Percentiles rank a stretch among this genome's conserved stretches.
Evolutionary conservation across 2,113 vertebrate species (phyloP).

Genomic region (Leptodactylus fuscus): DNA sequence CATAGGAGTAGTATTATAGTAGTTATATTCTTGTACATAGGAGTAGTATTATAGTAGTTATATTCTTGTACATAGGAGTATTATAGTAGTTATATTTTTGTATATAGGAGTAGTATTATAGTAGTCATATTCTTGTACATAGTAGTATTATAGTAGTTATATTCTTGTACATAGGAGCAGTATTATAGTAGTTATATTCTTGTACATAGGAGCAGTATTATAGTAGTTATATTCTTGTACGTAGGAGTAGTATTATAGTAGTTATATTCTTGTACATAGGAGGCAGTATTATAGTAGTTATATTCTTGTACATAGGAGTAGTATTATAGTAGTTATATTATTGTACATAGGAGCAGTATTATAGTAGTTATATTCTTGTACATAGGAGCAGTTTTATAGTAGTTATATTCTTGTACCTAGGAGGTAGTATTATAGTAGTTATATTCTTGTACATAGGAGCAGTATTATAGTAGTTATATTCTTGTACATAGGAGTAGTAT

Average conservation of each 20-base stretch:
- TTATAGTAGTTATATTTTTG: slow-evolving; percentile 1
- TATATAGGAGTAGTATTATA: background rate
- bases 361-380: background rate
- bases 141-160: background rate
- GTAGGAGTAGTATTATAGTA: too few species aligned
- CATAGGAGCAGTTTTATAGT: background rate
- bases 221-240: too few species aligned
- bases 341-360: background rate
- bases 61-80: background rate
- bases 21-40: slow-evolving; percentile 3
- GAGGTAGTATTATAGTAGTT: background rate
- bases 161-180: too few species aligned
- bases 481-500: background rate
- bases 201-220: too few species aligned
- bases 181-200: too few species aligned
- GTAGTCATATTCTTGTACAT: slow-evolving; percentile 2
- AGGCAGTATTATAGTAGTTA: too few species aligned
- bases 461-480: background rate
- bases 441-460: background rate
- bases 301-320: too few species aligned
- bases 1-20: background rate
- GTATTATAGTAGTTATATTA: slow-evolving; percentile 1
- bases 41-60: background rate
- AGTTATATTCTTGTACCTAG: background rate
- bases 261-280: too few species aligned